Conservation (phyloP, 37 sponge, comb jelly and placozoan genomes). For the Tethya wilhelma region DNA sequence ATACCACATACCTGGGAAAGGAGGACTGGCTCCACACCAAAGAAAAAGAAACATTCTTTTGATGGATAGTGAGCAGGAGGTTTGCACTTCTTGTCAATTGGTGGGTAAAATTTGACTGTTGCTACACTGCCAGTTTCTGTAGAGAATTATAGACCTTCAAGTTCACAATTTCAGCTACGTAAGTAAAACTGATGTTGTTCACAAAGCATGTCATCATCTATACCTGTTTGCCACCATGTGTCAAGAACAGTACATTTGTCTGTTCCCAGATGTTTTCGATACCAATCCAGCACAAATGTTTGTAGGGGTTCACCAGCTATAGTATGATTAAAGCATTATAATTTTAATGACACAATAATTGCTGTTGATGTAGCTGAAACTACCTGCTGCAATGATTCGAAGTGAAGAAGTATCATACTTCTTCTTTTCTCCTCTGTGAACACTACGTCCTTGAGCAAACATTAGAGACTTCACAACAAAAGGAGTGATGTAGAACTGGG, state of each 20-base stretch:
- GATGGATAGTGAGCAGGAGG: too few relatives aligned
- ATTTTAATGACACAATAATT: neutral
- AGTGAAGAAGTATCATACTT: conserved; percentile 77
- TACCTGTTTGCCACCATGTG: conserved; percentile 27
- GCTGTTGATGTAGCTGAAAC: too few relatives aligned
- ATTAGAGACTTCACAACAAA: conserved; percentile 81
- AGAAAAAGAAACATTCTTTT: too few relatives aligned
- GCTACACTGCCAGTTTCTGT: neutral
- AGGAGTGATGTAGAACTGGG: conserved; percentile 87
- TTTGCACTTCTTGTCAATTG: too few relatives aligned
- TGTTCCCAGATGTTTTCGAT: neutral
- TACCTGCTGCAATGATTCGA: conserved; percentile 73
- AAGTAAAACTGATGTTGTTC: neutral
- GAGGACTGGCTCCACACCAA: too few relatives aligned
- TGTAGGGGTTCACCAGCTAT: conserved; percentile 58
- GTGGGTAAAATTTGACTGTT: too few relatives aligned
- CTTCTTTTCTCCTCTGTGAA: conserved; percentile 61
- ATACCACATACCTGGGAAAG: too few relatives aligned
- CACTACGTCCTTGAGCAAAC: conserved; percentile 66
- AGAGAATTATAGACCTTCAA: too few relatives aligned
- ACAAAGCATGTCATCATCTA: neutral
- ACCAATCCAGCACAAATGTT: conserved; percentile 5
- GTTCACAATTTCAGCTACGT: too few relatives aligned
- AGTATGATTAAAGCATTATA: neutral
- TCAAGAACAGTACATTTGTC: neutral